Base-by-base conservation (phyloP, 2,797 vertebrate genomes). In the Hipposideros larvatus region DNA sequence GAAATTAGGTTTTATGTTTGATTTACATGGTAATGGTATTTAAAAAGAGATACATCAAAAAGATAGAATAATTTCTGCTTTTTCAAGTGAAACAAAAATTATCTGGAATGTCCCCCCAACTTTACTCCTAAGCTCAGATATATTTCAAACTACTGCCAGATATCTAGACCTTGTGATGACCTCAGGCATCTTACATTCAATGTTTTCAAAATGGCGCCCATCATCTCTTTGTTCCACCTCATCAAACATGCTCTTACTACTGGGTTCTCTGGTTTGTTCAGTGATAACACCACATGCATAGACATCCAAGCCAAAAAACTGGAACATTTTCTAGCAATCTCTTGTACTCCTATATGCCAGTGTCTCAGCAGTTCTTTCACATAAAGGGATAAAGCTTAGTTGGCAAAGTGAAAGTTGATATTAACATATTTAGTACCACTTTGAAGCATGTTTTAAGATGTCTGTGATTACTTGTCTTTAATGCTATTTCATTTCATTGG, bases 331-430 rank as follows among this genome's bases (percentile, higher is more conserved):
- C 37, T 57, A 65, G 7, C 26, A 41, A 22, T 46, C 13, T 77
- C 37, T 53, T 94, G 1, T 28, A 9, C 9, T 24, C 13, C 1
- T 41, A 18, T 14, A 26, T 2, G 13, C 34, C 28, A 28, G 28
- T 65, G 41, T 71, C 48, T 87, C 37, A 34, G 43, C 90, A 86
- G 28, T 68, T 78, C 61, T 34, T 68, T 34, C 59, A 10, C 2
- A 53, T 55, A 41, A 90, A 93, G 24, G 53, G 37, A 51, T 34
- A 14, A 80, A 75, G 43, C 34, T 57, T 71, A 18, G 16, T n/a
- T n/a, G 78, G 68, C 55, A 94, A 68, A 96, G 66, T 80, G 48
- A 86, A 87, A 84, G 28, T 63, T 74, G 43, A 28, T 53, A 57
- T 31, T 37, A 61, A 86, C 14, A 9, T 55, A 73, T 41, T 92